A percentile compares a stretch with the other conserved stretches of the same genome.
phyloP scores from a whole-genome alignment of 2,113 vertebrate genomes.

The Haemorhous mexicanus region DNA sequence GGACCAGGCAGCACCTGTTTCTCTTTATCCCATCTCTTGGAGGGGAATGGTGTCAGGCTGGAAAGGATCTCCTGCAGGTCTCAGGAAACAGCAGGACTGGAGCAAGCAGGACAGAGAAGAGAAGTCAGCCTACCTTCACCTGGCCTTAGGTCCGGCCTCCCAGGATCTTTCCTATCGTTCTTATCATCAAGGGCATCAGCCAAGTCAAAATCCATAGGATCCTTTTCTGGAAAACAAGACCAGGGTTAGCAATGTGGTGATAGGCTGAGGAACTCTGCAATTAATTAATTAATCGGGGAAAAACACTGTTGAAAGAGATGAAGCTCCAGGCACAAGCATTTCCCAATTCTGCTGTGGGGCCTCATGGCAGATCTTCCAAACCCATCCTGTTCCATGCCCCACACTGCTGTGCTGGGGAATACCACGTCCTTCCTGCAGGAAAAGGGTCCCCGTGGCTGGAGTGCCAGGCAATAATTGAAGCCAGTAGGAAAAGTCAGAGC shows the following conservation, averaged over 20 bases:
- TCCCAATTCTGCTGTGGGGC: neutral
- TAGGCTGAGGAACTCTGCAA: neutral
- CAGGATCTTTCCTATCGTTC: slow-evolving; percentile 70
- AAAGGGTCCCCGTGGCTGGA: rapidly evolving
- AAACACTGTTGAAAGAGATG: neutral
- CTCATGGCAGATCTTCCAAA: neutral
- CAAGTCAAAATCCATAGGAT: slow-evolving; percentile 73
- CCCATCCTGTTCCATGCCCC: rapidly evolving
- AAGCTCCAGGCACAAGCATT: neutral
- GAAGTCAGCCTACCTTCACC: slow-evolving; percentile 38
- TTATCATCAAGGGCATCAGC: slow-evolving; percentile 80
- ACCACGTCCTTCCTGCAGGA: neutral
- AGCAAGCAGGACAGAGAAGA: neutral
- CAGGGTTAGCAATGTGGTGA: neutral
- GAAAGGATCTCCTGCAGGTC: neutral
- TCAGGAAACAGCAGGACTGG: rapidly evolving
- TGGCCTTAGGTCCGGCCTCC: slow-evolving; percentile 40
- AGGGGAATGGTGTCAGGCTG: neutral
- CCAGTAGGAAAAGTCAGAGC: neutral
- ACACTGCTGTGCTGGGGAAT: neutral
- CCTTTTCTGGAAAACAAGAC: neutral
- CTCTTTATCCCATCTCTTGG: too few relatives aligned
- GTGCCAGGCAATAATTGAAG: neutral
- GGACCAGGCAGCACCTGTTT: rapidly evolving
- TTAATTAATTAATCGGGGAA: neutral